phyloP scores from a whole-genome alignment of 2,113 vertebrate species.

The Echinops telfairi region DNA sequence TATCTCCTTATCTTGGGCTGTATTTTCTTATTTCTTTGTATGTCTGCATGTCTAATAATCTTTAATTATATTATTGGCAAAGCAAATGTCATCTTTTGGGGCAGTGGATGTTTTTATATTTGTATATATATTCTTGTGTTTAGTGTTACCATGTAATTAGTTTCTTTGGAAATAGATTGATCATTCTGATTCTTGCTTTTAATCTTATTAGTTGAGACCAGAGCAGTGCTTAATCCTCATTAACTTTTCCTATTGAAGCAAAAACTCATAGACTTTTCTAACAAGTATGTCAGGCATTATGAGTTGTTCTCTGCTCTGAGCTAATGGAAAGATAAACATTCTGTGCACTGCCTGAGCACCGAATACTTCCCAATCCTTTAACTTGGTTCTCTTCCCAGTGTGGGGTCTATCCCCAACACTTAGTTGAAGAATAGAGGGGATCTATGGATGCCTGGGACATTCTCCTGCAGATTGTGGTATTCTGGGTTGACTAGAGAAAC shows the following conservation, averaged over 20 bases:
- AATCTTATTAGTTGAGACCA: neutral
- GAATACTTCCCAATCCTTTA: neutral
- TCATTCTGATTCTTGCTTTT: neutral
- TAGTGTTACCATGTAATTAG: neutral
- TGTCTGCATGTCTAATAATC: neutral
- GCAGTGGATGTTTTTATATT: neutral
- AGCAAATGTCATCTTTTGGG: neutral
- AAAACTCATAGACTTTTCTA: neutral
- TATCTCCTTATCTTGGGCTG: neutral
- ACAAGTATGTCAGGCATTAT: neutral
- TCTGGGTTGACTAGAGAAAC: no score
- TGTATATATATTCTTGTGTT: neutral
- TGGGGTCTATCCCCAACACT: neutral
- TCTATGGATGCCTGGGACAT: neutral
- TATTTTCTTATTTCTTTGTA: neutral
- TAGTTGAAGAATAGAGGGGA: neutral
- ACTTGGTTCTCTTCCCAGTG: neutral
- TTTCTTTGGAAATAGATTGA: neutral
- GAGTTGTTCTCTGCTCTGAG: neutral
- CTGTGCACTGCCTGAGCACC: neutral
- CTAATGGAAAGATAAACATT: neutral
- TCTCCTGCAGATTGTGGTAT: neutral
- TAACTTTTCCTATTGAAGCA: neutral
- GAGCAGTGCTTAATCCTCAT: neutral
- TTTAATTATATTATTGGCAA: neutral